Evolutionary conservation across 2,797 vertebrate genomes (phyloP).

Genomic region (Galaxias olidus): DNA sequence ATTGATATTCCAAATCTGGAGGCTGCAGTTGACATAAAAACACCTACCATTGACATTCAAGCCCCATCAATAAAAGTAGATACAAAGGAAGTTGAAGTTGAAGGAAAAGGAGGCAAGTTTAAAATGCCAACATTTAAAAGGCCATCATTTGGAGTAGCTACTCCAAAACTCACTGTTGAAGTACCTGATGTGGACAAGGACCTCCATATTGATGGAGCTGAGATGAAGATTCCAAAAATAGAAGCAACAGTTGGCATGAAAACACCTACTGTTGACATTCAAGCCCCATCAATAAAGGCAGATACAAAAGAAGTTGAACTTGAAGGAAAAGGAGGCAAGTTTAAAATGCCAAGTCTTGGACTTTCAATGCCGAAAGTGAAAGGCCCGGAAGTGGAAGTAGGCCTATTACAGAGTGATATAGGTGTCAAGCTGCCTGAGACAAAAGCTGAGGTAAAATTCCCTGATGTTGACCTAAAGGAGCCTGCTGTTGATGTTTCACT

Average conservation of each 20-base stretch:
- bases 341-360: too few relatives aligned
- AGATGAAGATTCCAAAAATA: slow-evolving; percentile 1
- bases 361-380: too few relatives aligned
- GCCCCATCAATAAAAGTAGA: background rate
- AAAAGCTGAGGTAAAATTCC: background rate
- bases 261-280: slow-evolving; percentile 16
- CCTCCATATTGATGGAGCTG: slow-evolving; percentile 27
- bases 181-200: slow-evolving; percentile 30
- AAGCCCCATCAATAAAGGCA: background rate
- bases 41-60: slow-evolving; percentile 22
- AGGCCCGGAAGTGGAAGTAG: too few relatives aligned
- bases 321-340: background rate
- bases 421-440: slow-evolving; percentile 3
- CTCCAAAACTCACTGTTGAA: slow-evolving; percentile 24
- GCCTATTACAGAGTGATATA: background rate
- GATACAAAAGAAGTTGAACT: slow-evolving; percentile 34
- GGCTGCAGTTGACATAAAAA: slow-evolving; percentile 24
- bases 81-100: slow-evolving; percentile 12
- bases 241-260: slow-evolving; percentile 22
- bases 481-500: too few relatives aligned
- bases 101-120: slow-evolving; percentile 38
- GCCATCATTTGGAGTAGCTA: slow-evolving; percentile 45
- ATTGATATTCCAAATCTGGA: background rate
- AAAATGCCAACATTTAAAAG: slow-evolving; percentile 49
- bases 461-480: too few relatives aligned